Conservation (phyloP, 2,888 invertebrate species). For the Lasioglossum vierecki region DNA sequence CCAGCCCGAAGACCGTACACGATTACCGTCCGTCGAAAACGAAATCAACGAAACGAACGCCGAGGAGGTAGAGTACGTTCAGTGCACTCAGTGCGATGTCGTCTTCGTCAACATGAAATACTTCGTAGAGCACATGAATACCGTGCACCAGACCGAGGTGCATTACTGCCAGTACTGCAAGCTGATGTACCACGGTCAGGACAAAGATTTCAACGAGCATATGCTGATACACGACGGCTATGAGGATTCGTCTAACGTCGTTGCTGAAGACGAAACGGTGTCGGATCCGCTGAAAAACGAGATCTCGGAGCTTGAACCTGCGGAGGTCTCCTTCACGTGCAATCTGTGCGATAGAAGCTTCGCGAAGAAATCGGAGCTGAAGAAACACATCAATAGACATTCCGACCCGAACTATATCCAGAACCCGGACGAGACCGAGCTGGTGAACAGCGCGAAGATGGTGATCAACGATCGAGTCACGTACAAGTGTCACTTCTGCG, state of each 20-base stretch:
- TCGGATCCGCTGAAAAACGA: neutral
- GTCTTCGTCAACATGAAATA: conserved; percentile 55
- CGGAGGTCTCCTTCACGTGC: conserved; percentile 33
- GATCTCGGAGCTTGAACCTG: neutral
- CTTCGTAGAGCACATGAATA: conserved; percentile 65
- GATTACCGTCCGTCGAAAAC: conserved; percentile 37
- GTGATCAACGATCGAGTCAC: conserved; percentile 73
- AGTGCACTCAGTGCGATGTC: conserved; percentile 63
- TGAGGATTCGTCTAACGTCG: neutral
- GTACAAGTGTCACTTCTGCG: conserved; percentile 84
- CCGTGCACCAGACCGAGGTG: conserved; percentile 53
- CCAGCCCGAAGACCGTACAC: conserved; percentile 33
- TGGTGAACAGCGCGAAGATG: conserved; percentile 74
- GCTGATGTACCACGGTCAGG: conserved; percentile 52
- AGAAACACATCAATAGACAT: conserved; percentile 49
- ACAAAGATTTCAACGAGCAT: conserved; percentile 60
- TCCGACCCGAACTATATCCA: conserved; percentile 33
- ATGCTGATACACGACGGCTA: conserved; percentile 45
- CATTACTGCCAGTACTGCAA: conserved; percentile 67
- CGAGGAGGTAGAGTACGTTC: conserved; percentile 58
- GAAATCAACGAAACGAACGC: conserved; percentile 38
- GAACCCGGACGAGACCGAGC: conserved; percentile 67
- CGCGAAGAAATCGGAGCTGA: conserved; percentile 43
- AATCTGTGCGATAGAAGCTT: conserved; percentile 45
- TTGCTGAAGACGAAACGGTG: neutral